Evolutionary conservation across 2,113 vertebrate genomes (phyloP), one percentile per base, ranked within the genome.

Genomic region (Hylia prasina): DNA sequence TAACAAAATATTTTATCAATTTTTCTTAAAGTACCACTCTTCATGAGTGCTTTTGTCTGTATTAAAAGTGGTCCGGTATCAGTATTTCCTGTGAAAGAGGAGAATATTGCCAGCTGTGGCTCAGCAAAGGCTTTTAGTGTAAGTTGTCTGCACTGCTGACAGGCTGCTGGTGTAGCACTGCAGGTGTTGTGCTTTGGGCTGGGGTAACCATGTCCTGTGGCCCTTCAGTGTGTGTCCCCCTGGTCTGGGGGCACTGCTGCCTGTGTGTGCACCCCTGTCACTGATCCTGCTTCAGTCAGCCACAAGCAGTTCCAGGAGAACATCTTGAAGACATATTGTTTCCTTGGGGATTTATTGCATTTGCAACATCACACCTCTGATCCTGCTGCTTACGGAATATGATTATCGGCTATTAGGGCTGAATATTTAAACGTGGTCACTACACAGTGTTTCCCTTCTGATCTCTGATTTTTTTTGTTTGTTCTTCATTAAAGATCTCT

Each of bases 301-400:
- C 78, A 23, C 56, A n/a, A 89, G 83, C 81, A 48, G 51, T 68
- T 95, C 68, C 65, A 60, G 45, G 76, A 84, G 83, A 91, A 79
- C 77, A 82, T 91, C 87, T 91, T 94, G 81, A 76, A 82, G 81
- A 66, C 57, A 17, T 58, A 33, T 20, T 75, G 68, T 93, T 91
- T 96, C 93, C 91, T 84, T 61, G 48, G 93, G 93, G 91, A 95
- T 82, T 96, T 95, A 72, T 30, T 95, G 83, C 57, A 42, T 85
- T 95, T 94, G 81, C 93, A 76, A 10, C 69, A 85, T 89, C 70
- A 63, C 73, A 89, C 94, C 78, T 89, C 94, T 84, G 73, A 77
- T 89, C 50, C 70, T 82, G 53, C 82, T 91, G 70, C 84, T 82
- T 93, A 16, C 66, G 24, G 93, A 95, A 86, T 90, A 61, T 69